These are phyloP conservation scores for Watersipora subatra DNA, from an alignment of 1,140 invertebrate species.

Conservation along the genomic window DNA sequence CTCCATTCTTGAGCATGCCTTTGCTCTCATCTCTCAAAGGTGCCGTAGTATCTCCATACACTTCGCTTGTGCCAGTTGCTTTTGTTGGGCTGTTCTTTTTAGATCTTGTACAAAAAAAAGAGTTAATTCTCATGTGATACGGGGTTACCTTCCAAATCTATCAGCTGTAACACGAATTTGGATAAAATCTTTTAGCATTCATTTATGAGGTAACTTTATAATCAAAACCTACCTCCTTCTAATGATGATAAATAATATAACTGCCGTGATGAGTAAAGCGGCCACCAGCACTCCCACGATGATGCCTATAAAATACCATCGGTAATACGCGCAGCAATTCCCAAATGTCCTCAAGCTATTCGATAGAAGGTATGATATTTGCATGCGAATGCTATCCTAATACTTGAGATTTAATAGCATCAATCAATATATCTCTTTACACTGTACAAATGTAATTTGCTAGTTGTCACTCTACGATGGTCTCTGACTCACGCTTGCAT, in stretches of 20 bases:
- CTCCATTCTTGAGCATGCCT: not conserved
- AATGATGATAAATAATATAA: not conserved
- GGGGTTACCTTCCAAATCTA: too few relatives aligned
- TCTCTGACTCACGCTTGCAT: too few relatives aligned
- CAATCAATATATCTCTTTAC: too few relatives aligned
- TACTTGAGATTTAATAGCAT: too few relatives aligned
- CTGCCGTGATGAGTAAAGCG: not conserved
- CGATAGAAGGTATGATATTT: too few relatives aligned
- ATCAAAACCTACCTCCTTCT: not conserved
- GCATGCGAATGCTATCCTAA: too few relatives aligned
- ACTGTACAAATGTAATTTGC: too few relatives aligned
- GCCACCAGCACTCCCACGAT: not conserved
- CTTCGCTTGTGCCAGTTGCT: not conserved
- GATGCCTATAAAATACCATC: not conserved
- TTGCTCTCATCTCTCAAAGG: not conserved
- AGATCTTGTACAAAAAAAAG: not conserved
- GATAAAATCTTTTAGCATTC: not conserved
- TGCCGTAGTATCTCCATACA: not conserved
- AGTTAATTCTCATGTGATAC: too few relatives aligned
- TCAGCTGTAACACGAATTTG: too few relatives aligned
- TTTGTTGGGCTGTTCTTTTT: not conserved
- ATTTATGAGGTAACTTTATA: not conserved
- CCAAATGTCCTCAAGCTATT: too few relatives aligned
- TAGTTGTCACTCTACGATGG: too few relatives aligned
- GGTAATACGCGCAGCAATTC: too few relatives aligned